phyloP scores from a whole-genome alignment of 2,888 invertebrate genomes.

The Limnephilus auricula region DNA sequence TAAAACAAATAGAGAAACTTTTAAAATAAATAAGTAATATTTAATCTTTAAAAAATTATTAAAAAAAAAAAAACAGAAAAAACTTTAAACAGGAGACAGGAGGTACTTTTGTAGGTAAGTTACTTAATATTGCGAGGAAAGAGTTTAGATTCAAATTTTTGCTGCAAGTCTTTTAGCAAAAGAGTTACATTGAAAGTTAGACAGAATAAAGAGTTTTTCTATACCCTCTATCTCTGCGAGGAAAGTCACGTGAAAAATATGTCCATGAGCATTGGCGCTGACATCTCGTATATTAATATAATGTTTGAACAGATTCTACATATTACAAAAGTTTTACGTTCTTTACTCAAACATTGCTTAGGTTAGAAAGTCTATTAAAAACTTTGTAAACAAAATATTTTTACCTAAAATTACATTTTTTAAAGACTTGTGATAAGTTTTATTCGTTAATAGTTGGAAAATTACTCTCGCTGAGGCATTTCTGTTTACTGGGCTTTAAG shows the following conservation, averaged over 20 bases:
- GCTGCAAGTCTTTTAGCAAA: not conserved
- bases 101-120: not conserved
- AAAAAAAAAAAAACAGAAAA: no score
- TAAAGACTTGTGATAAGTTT: not conserved
- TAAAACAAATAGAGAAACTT: no score
- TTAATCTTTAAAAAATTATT: no score
- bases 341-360: not conserved
- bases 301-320: not conserved
- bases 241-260: not conserved
- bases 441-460: not conserved
- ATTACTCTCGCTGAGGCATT: not conserved
- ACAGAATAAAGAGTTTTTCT: not conserved
- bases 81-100: no score
- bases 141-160: not conserved
- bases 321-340: not conserved
- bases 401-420: not conserved
- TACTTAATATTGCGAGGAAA: not conserved
- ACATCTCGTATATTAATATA: not conserved
- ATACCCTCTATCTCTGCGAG: not conserved
- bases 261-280: not conserved
- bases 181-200: not conserved
- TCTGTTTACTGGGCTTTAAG: not conserved
- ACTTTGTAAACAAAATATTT: not conserved
- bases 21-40: no score
- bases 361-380: not conserved